phyloP scores from a whole-genome alignment of 2,888 invertebrate species.

The Stenichneumon culpator region DNA sequence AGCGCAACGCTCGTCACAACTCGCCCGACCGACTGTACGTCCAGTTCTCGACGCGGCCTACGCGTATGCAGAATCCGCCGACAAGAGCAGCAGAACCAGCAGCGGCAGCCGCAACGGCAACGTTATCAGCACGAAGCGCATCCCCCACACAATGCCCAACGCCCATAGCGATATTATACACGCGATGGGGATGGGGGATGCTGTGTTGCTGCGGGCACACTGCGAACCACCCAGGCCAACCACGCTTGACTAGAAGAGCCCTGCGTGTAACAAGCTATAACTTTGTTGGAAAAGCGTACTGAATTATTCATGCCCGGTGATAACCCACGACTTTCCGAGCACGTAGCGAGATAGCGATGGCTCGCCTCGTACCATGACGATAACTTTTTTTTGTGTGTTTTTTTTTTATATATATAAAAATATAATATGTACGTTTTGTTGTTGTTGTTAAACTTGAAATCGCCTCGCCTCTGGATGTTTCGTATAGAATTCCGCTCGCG shows the following conservation, averaged over 20 bases:
- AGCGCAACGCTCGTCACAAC: constrained; percentile 21
- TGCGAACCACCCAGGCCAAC: constrained; percentile 16
- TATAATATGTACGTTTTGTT: not conserved
- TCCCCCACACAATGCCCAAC: constrained; percentile 40
- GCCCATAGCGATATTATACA: constrained; percentile 39
- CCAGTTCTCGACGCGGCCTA: not conserved
- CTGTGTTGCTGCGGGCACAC: constrained; percentile 41
- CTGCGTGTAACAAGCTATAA: constrained; percentile 73
- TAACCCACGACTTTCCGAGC: constrained; percentile 71
- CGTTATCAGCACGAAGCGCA: constrained; percentile 63
- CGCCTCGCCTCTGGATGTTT: constrained; percentile 46
- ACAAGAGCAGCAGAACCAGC: constrained; percentile 41
- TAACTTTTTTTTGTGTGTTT: constrained; percentile 2
- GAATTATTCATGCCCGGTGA: constrained; percentile 72
- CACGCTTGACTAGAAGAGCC: constrained; percentile 60
- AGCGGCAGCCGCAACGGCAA: constrained; percentile 19
- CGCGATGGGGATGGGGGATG: constrained; percentile 6
- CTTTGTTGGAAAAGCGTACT: constrained; percentile 72
- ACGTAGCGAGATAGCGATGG: constrained; percentile 71
- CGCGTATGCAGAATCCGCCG: constrained; percentile 18
- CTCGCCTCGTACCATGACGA: constrained; percentile 41
- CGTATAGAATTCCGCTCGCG: constrained; percentile 38
- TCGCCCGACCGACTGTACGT: constrained; percentile 16
- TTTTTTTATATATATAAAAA: no score
- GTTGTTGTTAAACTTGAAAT: constrained; percentile 44